Evolutionary conservation across 2,888 invertebrate species (phyloP), one percentile per base, ranked within the genome.

Genomic region (Pycnomerus fuliginosus): DNA sequence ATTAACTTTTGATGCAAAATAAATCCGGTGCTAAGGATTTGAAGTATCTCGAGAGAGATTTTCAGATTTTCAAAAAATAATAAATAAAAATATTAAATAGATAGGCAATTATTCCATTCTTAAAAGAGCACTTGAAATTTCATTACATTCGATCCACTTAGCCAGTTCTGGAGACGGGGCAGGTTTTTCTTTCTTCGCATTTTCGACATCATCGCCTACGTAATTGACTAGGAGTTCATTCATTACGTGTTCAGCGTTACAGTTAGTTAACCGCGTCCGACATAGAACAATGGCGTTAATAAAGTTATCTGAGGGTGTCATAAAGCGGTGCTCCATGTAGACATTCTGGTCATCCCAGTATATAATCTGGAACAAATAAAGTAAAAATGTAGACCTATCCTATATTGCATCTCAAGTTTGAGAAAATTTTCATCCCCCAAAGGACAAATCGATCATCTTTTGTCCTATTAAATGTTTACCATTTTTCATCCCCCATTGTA

Each of bases 331-430:
- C 67, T 91, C 90, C 76, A 92, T 80, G 66, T 86, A 93, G 38
- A 93, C 77, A 15, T 85, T 83, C 55, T 83, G 81, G 2, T 85
- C 82, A 66, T 93, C 91, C 92, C 92, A 93, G 65, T 87, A 90
- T 37, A 89, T 78, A 34, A 92, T 80, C 87, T 89, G 71, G 23
- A 69, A 67, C 14, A 25, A 20, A 20, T 5, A 4, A 20, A n/a
- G n/a, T n/a, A n/a, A n/a, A n/a, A n/a, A n/a, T n/a, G n/a, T n/a
- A n/a, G n/a, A n/a, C n/a, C n/a, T n/a, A n/a, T n/a, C n/a, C n/a
- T n/a, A n/a, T n/a, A n/a, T n/a, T n/a, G n/a, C n/a, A n/a, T n/a
- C n/a, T n/a, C n/a, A n/a, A n/a, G n/a, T n/a, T n/a, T n/a, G n/a
- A n/a, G n/a, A n/a, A n/a, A n/a, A n/a, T n/a, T n/a, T n/a, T n/a